These are phyloP conservation scores for Agrilus cyanescens DNA, from an alignment of 2,888 invertebrate species.

Conservation along the genomic window DNA sequence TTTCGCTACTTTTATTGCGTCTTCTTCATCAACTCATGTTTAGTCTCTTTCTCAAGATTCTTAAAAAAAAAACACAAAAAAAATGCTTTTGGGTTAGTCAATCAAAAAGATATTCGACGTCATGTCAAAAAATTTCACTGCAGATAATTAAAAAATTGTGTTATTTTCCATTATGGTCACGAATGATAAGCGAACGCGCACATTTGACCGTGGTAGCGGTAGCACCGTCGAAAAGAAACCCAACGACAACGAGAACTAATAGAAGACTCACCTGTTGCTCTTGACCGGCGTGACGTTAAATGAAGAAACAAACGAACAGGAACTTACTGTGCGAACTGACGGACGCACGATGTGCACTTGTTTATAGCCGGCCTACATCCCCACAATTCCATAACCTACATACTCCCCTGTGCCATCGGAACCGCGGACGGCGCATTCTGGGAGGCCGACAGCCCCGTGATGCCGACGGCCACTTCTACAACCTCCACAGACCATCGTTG, in stretches of 20 bases:
- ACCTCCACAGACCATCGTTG: no score
- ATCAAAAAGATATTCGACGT: no score
- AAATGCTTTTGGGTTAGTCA: no score
- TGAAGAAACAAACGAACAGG: constrained; percentile 22
- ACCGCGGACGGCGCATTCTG: constrained; percentile 16
- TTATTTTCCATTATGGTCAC: no score
- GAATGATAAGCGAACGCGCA: no score
- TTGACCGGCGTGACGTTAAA: constrained; percentile 5
- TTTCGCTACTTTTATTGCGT: no score
- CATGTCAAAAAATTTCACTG: no score
- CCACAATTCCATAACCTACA: constrained; percentile 34
- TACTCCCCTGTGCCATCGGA: constrained; percentile 11
- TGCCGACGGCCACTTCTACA: constrained; percentile 10
- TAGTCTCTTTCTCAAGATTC: no score
- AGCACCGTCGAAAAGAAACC: no score
- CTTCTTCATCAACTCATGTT: no score
- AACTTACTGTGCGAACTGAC: constrained; percentile 21
- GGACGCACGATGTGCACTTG: constrained; percentile 16
- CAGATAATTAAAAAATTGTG: no score
- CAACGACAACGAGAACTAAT: constrained; percentile 1
- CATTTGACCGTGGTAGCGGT: constrained; percentile 2
- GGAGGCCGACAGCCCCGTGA: constrained; percentile 9
- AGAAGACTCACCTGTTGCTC: constrained; percentile 20
- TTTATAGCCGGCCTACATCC: constrained; percentile 38
- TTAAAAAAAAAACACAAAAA: no score